Evolutionary conservation across 2,888 invertebrate species (phyloP).

Genomic region (Orgyia antiqua): DNA sequence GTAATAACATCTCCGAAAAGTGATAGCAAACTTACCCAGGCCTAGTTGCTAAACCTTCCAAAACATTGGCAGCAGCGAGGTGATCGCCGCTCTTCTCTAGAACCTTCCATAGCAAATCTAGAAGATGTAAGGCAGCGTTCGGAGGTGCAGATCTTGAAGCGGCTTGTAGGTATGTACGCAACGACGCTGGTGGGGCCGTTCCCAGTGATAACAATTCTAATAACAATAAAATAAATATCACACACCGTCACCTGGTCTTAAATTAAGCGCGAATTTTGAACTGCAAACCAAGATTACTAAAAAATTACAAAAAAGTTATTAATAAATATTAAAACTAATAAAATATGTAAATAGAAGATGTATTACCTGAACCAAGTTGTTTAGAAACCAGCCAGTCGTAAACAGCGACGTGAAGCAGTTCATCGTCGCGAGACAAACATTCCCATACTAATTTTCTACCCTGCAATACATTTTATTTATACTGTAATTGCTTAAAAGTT

Average conservation of each 20-base stretch:
- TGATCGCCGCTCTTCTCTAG: slow-evolving; percentile 96
- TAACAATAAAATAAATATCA: neutral
- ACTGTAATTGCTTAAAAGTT: neutral
- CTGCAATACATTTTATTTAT: slow-evolving; percentile 39
- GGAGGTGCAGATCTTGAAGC: slow-evolving; percentile 77
- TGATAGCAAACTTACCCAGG: slow-evolving; percentile 76
- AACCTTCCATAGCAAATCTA: slow-evolving; percentile 96
- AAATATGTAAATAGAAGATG: neutral
- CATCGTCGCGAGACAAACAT: slow-evolving; percentile 85
- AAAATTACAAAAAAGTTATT: neutral
- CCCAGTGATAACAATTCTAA: slow-evolving; percentile 80
- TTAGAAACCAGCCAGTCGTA: slow-evolving; percentile 95
- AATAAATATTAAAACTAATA: neutral
- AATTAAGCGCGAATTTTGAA: too few species aligned
- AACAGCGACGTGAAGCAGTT: slow-evolving; percentile 92
- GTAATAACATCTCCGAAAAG: too few species aligned
- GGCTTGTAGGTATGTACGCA: slow-evolving; percentile 86
- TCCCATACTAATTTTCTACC: slow-evolving; percentile 80
- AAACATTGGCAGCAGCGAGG: slow-evolving; percentile 92
- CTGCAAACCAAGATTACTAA: neutral
- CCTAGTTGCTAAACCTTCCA: slow-evolving; percentile 90
- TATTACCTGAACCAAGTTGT: slow-evolving; percentile 79
- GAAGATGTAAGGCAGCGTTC: slow-evolving; percentile 77
- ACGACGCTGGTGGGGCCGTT: slow-evolving; percentile 81
- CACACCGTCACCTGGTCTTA: too few species aligned